These are phyloP conservation scores for Egretta garzetta DNA, from an alignment of 2,113 vertebrate species.

Conservation along the genomic window DNA sequence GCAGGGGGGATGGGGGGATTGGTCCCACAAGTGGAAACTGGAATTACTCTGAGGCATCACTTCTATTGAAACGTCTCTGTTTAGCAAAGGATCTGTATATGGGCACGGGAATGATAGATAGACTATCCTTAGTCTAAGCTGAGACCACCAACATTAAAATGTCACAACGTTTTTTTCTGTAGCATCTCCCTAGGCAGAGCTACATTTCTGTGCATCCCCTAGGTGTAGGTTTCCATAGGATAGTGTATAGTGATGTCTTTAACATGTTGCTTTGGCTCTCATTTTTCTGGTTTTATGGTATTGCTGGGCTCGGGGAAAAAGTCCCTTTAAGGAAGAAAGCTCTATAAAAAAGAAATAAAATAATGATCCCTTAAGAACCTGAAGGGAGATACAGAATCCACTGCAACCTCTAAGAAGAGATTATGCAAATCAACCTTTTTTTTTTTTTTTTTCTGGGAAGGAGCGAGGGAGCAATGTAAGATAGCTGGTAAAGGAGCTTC, in stretches of 20 bases:
- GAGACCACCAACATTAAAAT: constrained; percentile 22
- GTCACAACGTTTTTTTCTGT: neutral
- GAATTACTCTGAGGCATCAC: neutral
- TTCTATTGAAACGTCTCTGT: neutral
- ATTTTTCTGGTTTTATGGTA: constrained; percentile 25
- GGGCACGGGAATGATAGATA: neutral
- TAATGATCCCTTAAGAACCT: neutral
- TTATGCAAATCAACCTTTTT: neutral
- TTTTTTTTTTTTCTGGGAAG: neutral
- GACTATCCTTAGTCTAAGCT: neutral
- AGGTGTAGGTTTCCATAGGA: neutral
- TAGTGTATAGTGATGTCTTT: neutral
- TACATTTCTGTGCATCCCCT: neutral
- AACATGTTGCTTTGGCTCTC: neutral
- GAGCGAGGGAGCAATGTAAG: neutral
- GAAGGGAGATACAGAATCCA: neutral
- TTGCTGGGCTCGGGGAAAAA: neutral
- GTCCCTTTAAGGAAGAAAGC: neutral
- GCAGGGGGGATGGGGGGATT: neutral
- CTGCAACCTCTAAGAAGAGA: neutral
- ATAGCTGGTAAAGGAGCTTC: neutral
- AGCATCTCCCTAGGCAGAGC: neutral
- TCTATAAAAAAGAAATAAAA: neutral
- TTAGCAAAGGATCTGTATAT: neutral
- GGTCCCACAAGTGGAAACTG: neutral